A percentile compares a stretch with the other conserved stretches of the same genome.
These are phyloP conservation scores for Chauna torquata DNA, from an alignment of 2,113 vertebrate genomes.

Conservation along the genomic window DNA sequence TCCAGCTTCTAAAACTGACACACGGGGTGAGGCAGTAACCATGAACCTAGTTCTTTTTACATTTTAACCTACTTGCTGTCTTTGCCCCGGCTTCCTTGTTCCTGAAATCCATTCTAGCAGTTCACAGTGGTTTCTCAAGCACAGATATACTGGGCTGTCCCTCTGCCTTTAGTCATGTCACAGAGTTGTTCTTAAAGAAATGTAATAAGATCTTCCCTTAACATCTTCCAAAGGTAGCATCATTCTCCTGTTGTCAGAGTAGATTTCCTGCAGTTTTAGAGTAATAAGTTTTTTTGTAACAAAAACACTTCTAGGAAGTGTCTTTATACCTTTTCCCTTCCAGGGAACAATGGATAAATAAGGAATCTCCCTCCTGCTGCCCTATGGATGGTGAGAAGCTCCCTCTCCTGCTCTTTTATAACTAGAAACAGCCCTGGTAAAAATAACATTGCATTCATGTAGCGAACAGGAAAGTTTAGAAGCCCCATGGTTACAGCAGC, in stretches of 20 bases:
- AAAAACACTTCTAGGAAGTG: neutral
- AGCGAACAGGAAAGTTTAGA: neutral
- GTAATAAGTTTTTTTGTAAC: neutral
- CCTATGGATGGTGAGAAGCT: neutral
- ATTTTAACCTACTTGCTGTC: neutral
- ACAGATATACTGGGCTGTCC: neutral
- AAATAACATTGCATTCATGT: neutral
- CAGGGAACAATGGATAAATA: neutral
- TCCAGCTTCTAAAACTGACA: neutral
- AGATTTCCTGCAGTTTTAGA: neutral
- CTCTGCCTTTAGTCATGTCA: neutral
- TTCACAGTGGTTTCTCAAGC: accelerated
- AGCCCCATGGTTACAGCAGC: neutral
- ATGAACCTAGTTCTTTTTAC: neutral
- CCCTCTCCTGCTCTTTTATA: neutral
- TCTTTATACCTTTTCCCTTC: neutral
- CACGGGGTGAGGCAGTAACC: neutral
- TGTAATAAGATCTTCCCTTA: neutral
- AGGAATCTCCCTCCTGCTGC: neutral
- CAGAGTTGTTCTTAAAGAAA: neutral
- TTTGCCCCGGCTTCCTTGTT: neutral
- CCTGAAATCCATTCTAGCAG: neutral
- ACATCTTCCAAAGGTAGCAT: neutral
- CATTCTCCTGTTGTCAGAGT: neutral
- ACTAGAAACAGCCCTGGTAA: neutral